Evolutionary conservation across 1,140 invertebrate species (phyloP).

Genomic region (Papilio glaucus): DNA sequence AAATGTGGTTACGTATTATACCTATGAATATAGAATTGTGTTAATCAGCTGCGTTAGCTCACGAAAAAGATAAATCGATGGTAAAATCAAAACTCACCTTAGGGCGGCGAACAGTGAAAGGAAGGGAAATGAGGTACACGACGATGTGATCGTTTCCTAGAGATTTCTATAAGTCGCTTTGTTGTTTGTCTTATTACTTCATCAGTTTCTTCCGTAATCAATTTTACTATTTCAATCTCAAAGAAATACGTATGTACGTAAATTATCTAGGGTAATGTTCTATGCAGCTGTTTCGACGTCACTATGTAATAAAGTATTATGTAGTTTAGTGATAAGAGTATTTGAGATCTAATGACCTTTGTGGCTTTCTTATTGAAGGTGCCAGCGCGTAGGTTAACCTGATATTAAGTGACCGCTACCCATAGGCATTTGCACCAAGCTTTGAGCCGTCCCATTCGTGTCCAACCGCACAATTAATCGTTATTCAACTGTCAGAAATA

Average conservation of each 20-base stretch:
- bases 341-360: no score
- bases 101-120: constrained; percentile 54
- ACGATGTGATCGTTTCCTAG: constrained; percentile 57
- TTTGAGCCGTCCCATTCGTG: no score
- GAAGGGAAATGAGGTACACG: constrained; percentile 53
- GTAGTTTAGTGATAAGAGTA: no score
- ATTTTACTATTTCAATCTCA: constrained; percentile 35
- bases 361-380: no score
- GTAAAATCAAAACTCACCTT: constrained; percentile 52
- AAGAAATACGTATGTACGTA: constrained; percentile 18
- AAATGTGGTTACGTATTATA: background rate
- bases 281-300: background rate
- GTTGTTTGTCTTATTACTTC: constrained; percentile 52
- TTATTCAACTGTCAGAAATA: no score
- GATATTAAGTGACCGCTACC: no score
- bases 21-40: background rate
- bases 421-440: no score
- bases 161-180: constrained; percentile 54
- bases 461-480: no score
- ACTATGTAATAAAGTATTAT: no score
- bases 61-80: constrained; percentile 44
- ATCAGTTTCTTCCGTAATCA: constrained; percentile 49
- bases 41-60: constrained; percentile 23
- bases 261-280: constrained; percentile 8
- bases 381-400: no score